These are phyloP conservation scores for Forficula auricularia DNA, from an alignment of 1,140 invertebrate genomes.

Conservation along the genomic window DNA sequence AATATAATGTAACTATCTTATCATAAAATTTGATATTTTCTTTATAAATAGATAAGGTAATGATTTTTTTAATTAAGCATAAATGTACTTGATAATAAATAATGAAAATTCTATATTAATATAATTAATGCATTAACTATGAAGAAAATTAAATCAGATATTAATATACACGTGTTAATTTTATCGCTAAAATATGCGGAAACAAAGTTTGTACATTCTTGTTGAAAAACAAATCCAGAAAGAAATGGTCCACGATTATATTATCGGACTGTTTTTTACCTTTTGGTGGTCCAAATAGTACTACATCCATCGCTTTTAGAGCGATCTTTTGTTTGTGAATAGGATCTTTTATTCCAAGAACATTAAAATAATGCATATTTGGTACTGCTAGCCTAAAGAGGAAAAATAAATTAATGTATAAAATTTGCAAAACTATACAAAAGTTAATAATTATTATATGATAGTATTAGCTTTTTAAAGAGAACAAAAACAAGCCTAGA, in stretches of 20 bases:
- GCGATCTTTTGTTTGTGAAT: conserved; percentile 93
- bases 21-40: conserved; percentile 2
- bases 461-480: too few species aligned
- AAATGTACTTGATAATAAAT: neutral
- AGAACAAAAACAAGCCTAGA: too few species aligned
- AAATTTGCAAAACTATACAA: neutral
- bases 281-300: conserved; percentile 92
- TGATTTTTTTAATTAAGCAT: too few species aligned
- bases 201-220: conserved; percentile 1
- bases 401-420: conserved; percentile 10
- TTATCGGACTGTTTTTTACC: conserved; percentile 35
- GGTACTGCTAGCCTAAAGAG: conserved; percentile 67
- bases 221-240: too few species aligned
- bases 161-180: neutral
- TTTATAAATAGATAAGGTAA: neutral
- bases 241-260: too few species aligned
- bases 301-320: conserved; percentile 92
- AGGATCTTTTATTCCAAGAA: conserved; percentile 89
- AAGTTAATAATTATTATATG: neutral
- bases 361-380: conserved; percentile 71
- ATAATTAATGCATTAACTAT: too few species aligned
- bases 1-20: conserved; percentile 2
- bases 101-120: conserved; percentile 1
- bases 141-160: too few species aligned
- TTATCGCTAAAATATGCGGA: neutral